Conservation (phyloP, 2,113 vertebrate genomes). For the Turdus rufiventris region DNA sequence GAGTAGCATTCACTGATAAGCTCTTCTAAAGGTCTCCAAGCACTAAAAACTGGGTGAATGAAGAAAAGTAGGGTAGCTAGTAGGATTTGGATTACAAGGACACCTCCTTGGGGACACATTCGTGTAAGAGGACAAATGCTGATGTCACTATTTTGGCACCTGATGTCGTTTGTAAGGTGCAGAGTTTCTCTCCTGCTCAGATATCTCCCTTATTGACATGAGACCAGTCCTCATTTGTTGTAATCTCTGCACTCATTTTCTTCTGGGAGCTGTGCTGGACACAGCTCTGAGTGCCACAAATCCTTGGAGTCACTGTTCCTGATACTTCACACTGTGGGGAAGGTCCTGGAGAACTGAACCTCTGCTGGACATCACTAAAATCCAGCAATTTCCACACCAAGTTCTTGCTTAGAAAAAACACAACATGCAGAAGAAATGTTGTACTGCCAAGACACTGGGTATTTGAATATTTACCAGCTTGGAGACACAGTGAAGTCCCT, state of each 20-base stretch:
- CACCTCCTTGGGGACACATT: neutral
- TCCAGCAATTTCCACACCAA: neutral
- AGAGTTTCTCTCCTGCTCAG: neutral
- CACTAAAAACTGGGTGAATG: neutral
- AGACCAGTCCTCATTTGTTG: neutral
- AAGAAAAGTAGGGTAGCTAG: neutral
- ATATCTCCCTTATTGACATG: neutral
- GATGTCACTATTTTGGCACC: neutral
- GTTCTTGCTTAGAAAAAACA: neutral
- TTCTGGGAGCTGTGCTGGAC: neutral
- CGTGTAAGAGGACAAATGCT: neutral
- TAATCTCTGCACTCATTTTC: no score
- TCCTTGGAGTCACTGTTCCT: neutral
- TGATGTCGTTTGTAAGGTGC: neutral
- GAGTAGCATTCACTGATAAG: neutral
- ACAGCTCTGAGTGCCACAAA: neutral
- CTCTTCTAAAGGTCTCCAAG: neutral
- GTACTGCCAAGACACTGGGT: neutral
- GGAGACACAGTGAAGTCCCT: neutral
- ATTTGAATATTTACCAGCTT: neutral
- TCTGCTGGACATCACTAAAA: neutral
- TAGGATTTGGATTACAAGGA: neutral
- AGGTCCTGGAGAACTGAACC: neutral
- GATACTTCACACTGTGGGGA: rapidly evolving
- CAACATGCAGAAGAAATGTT: neutral